Evolutionary conservation across 1,140 invertebrate genomes (phyloP).

Genomic region (Zaprionus capensis): DNA sequence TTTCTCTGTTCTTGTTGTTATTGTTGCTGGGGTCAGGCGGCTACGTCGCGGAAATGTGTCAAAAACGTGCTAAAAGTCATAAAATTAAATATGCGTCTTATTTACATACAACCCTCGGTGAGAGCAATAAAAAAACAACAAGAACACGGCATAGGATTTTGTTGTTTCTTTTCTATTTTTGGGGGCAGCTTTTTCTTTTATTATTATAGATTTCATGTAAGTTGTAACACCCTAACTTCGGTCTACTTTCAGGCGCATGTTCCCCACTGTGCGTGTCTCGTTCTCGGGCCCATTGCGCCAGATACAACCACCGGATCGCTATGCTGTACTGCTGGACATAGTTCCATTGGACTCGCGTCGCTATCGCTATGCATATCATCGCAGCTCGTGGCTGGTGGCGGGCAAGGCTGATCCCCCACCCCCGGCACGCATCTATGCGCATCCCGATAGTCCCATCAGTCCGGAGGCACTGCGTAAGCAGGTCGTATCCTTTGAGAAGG

Average conservation of each 20-base stretch:
- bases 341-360: conserved; percentile 98
- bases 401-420: conserved; percentile 99
- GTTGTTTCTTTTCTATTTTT: conserved; percentile 30
- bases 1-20: neutral
- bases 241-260: conserved; percentile 93
- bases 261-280: conserved; percentile 97
- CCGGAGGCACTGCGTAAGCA: conserved; percentile 98
- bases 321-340: conserved; percentile 98
- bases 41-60: conserved; percentile 78
- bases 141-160: conserved; percentile 34
- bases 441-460: conserved; percentile 98
- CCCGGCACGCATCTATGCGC: conserved; percentile 95
- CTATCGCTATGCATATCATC: conserved; percentile 99
- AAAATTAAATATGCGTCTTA: conserved; percentile 83
- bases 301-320: conserved; percentile 88
- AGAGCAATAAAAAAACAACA: conserved; percentile 58
- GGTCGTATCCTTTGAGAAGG: conserved; percentile 99
- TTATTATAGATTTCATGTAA: conserved; percentile 23
- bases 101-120: conserved; percentile 64
- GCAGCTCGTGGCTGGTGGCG: conserved; percentile 98
- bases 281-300: conserved; percentile 92
- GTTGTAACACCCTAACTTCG: conserved; percentile 14
- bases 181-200: conserved; percentile 64
- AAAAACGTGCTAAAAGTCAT: conserved; percentile 83
- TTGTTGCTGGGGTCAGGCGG: conserved; percentile 7